These are phyloP conservation scores for Scaptomyza reducta DNA, from an alignment of 2,888 invertebrate species.

Conservation along the genomic window DNA sequence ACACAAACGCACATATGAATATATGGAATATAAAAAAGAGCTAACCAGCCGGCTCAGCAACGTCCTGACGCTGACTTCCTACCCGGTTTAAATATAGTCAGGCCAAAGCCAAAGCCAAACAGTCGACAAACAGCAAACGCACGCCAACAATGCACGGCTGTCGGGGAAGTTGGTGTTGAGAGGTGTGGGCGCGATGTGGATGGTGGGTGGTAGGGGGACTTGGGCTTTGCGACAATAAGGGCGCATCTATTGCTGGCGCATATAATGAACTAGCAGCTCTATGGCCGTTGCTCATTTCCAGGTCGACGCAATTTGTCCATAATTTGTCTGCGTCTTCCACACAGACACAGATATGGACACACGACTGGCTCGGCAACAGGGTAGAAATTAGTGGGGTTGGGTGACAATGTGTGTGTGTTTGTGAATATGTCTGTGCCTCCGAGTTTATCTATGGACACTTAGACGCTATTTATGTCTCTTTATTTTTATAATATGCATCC, in stretches of 20 bases:
- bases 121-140: conserved; percentile 68
- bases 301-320: conserved; percentile 83
- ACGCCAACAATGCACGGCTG: conserved; percentile 44
- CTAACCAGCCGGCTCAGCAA: conserved; percentile 59
- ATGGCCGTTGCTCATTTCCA: conserved; percentile 82
- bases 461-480: conserved; percentile 72
- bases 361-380: conserved; percentile 1
- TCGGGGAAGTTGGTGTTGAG: conserved; percentile 5
- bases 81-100: conserved; percentile 70
- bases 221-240: conserved; percentile 31
- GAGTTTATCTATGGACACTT: conserved; percentile 74
- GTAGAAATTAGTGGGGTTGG: neutral
- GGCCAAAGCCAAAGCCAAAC: conserved; percentile 65
- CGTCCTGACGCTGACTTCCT: conserved; percentile 69
- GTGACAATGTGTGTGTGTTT: neutral
- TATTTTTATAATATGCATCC: conserved; percentile 56
- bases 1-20: conserved; percentile 31
- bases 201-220: neutral
- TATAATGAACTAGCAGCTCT: conserved; percentile 73
- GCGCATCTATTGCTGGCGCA: conserved; percentile 62
- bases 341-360: conserved; percentile 32
- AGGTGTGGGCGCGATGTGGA: neutral
- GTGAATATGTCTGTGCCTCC: conserved; percentile 47
- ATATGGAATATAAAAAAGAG: conserved; percentile 24
- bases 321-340: conserved; percentile 81